Conservation (phyloP, 2,113 vertebrate species). For the Oplegnathus fasciatus region DNA sequence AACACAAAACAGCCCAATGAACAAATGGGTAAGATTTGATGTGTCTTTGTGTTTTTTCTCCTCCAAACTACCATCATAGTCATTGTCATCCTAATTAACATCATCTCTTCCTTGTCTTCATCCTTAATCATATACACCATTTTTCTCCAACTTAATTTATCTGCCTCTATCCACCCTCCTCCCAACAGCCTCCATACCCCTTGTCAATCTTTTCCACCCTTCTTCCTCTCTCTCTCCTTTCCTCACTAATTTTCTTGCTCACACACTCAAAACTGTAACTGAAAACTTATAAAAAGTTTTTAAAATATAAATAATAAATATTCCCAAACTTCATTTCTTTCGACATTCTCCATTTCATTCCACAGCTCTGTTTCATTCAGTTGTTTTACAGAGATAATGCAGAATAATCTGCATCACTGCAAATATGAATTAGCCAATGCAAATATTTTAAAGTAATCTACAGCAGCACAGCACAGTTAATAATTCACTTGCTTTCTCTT, state of each 20-base stretch:
- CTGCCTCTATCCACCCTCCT: neutral
- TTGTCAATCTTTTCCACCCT: neutral
- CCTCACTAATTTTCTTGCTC: neutral
- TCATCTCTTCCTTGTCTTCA: neutral
- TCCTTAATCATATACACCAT: neutral
- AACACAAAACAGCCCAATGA: neutral
- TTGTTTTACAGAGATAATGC: neutral
- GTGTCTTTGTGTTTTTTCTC: neutral
- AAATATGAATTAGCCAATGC: neutral
- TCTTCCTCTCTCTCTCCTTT: neutral
- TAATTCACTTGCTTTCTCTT: constrained; percentile 30
- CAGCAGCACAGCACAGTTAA: constrained; percentile 1
- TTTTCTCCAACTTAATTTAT: neutral
- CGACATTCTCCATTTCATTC: neutral
- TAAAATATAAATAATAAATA: neutral
- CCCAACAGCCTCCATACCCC: neutral
- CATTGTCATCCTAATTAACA: neutral
- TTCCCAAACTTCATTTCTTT: neutral
- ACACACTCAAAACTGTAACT: neutral
- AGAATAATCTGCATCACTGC: neutral
- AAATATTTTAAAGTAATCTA: constrained; percentile 15
- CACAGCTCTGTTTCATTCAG: constrained; percentile 1
- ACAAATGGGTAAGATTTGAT: too few species aligned
- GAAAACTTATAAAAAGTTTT: neutral
- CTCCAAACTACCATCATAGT: neutral